Base-by-base conservation (phyloP, 2,113 vertebrate species). In the Carettochelys insculpta region DNA sequence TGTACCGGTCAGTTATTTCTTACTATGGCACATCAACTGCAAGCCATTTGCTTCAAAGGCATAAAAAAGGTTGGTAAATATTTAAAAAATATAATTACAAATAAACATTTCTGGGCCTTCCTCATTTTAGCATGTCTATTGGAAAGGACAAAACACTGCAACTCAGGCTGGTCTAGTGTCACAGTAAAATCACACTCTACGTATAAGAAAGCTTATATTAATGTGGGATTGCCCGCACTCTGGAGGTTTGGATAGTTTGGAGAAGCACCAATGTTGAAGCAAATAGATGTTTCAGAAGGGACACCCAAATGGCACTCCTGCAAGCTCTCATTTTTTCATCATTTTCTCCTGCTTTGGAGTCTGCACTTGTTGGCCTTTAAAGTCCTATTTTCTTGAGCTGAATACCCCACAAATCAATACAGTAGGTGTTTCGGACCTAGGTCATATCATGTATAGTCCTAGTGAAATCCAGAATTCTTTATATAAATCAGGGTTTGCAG, bases 271-370 rank as follows among this genome's bases (percentile, higher is more conserved):
- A 14, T 8, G 50, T 76, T 91, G 94, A 94, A 77, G 94, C 87
- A 83, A 93, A 91, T 86, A 92, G 91, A 93, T 83, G 84, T 82
- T 94, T 92, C 86, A 86, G 86, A 95, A 90, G 41, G 11, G 83
- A 85, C 90, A 27, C 25, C 27, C 1, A 0, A 88, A 88, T 2
- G 17, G 90, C 71, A 47, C n/a, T 38, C 31, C 52, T 85, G 68
- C 76, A 47, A 83, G 90, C 85, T 91, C 94, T 82, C 48, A 1
- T 1, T 50, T 94, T 51, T 81, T 41, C 77, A 1, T 5, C n/a
- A 53, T 53, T 52, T 3, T 3, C 41, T 34, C 75, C 61, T 65
- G 52, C 68, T 51, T 58, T 7, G 80, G 82, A 51, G 34, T 43
- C 77, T 4, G 58, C 38, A 47, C 82, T 84, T 47, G 6, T 47